A percentile compares a stretch with the other conserved stretches of the same genome.
Conservation (phyloP, 2,113 vertebrate species). For the Chionis minor region DNA sequence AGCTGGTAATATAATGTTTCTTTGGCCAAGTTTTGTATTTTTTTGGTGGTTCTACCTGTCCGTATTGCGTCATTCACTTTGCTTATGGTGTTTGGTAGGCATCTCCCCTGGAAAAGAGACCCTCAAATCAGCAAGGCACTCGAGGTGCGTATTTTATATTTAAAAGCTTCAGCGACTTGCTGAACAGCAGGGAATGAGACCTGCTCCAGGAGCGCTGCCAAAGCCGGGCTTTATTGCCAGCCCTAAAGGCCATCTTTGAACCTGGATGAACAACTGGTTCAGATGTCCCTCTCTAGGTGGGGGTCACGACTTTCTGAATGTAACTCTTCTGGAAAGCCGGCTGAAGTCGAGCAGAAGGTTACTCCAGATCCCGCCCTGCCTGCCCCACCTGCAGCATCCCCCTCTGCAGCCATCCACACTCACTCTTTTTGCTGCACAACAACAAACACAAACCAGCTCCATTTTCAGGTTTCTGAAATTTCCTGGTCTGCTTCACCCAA, state of each 20-base stretch:
- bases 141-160: neutral
- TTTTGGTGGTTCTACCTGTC: neutral
- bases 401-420: neutral
- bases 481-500: neutral
- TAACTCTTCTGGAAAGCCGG: neutral
- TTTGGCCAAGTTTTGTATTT: neutral
- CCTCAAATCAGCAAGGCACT: neutral
- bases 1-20: neutral
- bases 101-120: neutral
- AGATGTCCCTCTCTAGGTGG: neutral
- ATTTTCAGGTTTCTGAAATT: neutral
- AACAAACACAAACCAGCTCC: neutral
- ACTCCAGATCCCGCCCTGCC: neutral
- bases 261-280: neutral
- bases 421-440: neutral
- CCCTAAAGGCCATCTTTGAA: neutral
- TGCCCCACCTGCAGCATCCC: neutral
- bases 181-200: neutral
- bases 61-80: neutral
- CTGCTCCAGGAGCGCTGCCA: neutral
- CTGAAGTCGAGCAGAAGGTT: neutral
- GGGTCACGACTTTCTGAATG: accelerated
- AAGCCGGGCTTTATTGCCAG: neutral
- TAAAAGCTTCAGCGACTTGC: neutral
- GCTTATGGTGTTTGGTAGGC: neutral